phyloP scores from a whole-genome alignment of 1,140 invertebrate species.

The Macrobrachium nipponense region DNA sequence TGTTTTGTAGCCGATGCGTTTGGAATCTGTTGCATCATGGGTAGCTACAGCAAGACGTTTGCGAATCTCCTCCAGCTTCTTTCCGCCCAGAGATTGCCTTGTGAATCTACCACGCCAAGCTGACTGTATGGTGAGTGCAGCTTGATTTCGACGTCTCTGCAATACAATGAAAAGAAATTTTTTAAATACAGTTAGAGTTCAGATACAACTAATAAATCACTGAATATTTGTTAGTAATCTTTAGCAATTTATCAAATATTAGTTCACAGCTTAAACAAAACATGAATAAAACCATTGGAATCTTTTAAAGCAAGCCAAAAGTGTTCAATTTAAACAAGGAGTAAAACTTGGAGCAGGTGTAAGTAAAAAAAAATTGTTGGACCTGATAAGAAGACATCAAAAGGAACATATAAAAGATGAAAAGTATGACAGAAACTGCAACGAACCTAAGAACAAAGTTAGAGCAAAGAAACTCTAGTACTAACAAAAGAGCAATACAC shows the following conservation, averaged over 20 bases:
- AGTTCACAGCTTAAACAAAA: too few species aligned
- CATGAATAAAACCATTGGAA: too few species aligned
- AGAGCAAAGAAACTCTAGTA: too few species aligned
- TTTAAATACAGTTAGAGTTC: neutral
- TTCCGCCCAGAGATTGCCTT: slow-evolving; percentile 3
- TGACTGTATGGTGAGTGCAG: slow-evolving; percentile 47
- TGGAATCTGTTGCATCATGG: slow-evolving; percentile 37
- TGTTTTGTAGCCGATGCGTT: slow-evolving; percentile 54
- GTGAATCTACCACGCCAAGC: slow-evolving; percentile 46
- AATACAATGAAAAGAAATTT: neutral
- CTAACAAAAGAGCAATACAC: too few species aligned
- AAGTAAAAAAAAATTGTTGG: too few species aligned
- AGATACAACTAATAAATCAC: neutral
- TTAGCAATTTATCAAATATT: neutral
- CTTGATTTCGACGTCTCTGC: slow-evolving; percentile 25
- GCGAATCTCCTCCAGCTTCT: slow-evolving; percentile 40
- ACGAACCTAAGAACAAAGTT: too few species aligned
- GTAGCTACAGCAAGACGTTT: slow-evolving; percentile 49
- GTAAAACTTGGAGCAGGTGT: too few species aligned
- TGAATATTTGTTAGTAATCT: neutral
- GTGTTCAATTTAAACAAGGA: too few species aligned
- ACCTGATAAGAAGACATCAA: too few species aligned
- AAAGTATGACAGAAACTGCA: too few species aligned
- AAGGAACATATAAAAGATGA: too few species aligned
- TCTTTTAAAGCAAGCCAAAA: too few species aligned